phyloP scores from a whole-genome alignment of 2,888 invertebrate species.

The Himalopsyche tibetana region DNA sequence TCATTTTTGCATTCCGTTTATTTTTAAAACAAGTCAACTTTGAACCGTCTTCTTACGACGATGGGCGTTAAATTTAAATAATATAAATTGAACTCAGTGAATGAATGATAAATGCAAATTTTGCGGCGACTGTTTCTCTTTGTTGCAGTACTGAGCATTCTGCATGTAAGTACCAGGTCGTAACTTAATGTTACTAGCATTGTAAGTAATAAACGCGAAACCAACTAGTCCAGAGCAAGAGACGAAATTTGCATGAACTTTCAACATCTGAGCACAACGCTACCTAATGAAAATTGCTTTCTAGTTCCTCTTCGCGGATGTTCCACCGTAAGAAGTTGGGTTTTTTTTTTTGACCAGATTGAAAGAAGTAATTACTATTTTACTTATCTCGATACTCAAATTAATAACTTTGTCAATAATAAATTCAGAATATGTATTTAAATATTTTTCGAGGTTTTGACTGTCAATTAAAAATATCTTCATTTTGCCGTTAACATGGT shows the following conservation, averaged over 20 bases:
- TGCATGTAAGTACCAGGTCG: constrained; percentile 37
- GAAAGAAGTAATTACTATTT: neutral
- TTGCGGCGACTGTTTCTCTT: constrained; percentile 26
- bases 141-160: constrained; percentile 32
- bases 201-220: constrained; percentile 36
- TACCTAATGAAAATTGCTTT: constrained; percentile 54
- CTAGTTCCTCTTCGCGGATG: neutral
- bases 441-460: too few relatives aligned
- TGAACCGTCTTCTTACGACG: neutral
- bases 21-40: too few relatives aligned
- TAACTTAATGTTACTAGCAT: constrained; percentile 40
- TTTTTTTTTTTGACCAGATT: neutral
- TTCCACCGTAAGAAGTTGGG: neutral
- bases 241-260: constrained; percentile 59
- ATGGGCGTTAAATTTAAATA: constrained; percentile 31
- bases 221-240: constrained; percentile 35
- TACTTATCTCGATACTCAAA: too few relatives aligned
- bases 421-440: too few relatives aligned
- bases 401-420: too few relatives aligned
- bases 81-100: constrained; percentile 38
- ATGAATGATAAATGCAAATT: constrained; percentile 42
- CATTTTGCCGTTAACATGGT: too few relatives aligned
- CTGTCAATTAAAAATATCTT: too few relatives aligned
- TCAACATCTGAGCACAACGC: constrained; percentile 48
- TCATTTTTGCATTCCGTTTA: too few relatives aligned